Evolutionary conservation across 1,140 invertebrate genomes (phyloP).

Genomic region (Drosophila suzukii): DNA sequence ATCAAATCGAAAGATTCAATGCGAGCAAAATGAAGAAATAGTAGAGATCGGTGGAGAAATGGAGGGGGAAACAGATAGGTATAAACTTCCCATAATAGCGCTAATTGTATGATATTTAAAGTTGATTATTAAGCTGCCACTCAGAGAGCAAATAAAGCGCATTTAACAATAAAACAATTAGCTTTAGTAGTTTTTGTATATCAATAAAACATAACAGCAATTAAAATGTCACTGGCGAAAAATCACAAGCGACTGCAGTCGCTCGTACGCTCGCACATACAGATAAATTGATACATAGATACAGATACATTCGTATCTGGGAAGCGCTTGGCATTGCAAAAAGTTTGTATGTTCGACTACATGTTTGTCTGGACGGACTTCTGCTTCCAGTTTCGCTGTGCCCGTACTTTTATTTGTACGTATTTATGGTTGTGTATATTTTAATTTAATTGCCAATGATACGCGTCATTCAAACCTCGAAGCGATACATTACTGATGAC

Average conservation of each 20-base stretch:
- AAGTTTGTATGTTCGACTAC: constrained; percentile 10
- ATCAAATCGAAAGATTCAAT: constrained; percentile 44
- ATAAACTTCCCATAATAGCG: constrained; percentile 69
- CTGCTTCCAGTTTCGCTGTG: constrained; percentile 24
- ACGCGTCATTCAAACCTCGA: constrained; percentile 75
- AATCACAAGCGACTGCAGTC: constrained; percentile 53
- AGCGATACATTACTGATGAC: constrained; percentile 70
- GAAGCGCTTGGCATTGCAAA: constrained; percentile 67
- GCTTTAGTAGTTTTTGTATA: constrained; percentile 79
- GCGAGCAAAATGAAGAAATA: constrained; percentile 22
- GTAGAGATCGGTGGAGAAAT: not conserved
- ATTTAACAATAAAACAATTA: constrained; percentile 83
- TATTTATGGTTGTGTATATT: constrained; percentile 62
- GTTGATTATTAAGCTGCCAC: constrained; percentile 80
- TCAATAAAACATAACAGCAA: constrained; percentile 82
- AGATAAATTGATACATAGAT: constrained; percentile 10
- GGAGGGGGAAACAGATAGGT: constrained; percentile 3
- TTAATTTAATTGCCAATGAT: constrained; percentile 82
- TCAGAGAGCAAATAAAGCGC: constrained; percentile 67
- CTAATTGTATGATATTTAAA: constrained; percentile 78
- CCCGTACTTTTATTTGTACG: constrained; percentile 31
- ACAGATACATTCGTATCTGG: constrained; percentile 28
- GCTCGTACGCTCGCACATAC: constrained; percentile 13
- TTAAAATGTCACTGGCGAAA: constrained; percentile 81
- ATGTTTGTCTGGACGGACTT: constrained; percentile 26